phyloP scores from a whole-genome alignment of 2,113 vertebrate species.

The Brachyistius frenatus region DNA sequence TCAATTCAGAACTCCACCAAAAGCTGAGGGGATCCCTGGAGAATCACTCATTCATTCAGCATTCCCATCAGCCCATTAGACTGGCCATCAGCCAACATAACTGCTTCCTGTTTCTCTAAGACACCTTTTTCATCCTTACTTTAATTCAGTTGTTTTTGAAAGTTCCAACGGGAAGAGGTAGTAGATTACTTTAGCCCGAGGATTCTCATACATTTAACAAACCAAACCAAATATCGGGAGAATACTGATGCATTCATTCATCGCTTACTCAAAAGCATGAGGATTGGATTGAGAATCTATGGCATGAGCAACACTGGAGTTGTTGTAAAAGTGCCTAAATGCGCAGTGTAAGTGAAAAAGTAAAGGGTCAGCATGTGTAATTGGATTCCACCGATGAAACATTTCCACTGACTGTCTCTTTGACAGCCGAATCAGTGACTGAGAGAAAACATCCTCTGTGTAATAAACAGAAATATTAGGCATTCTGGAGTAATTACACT shows the following conservation, averaged over 20 bases:
- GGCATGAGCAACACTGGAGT: slow-evolving; percentile 30
- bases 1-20: slow-evolving; percentile 75
- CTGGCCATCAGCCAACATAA: slow-evolving; percentile 79
- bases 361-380: slow-evolving; percentile 73
- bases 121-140: slow-evolving; percentile 75
- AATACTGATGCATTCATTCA: slow-evolving; percentile 62
- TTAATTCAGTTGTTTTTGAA: slow-evolving; percentile 80
- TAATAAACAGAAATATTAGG: slow-evolving; percentile 5
- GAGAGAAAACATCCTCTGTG: slow-evolving; percentile 35
- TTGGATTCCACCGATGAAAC: slow-evolving; percentile 75
- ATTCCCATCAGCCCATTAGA: slow-evolving; percentile 82
- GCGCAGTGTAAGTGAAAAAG: slow-evolving; percentile 54
- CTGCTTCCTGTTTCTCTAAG: slow-evolving; percentile 80
- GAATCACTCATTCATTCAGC: slow-evolving; percentile 79
- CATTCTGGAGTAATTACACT: neutral
- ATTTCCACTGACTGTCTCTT: slow-evolving; percentile 64
- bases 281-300: slow-evolving; percentile 55
- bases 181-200: slow-evolving; percentile 65
- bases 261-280: slow-evolving; percentile 48
- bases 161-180: slow-evolving; percentile 54
- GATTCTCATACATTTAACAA: slow-evolving; percentile 66
- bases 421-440: slow-evolving; percentile 44
- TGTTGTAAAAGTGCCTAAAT: slow-evolving; percentile 54
- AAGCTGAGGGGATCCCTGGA: slow-evolving; percentile 71
- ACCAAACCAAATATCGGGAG: slow-evolving; percentile 60